These are phyloP conservation scores for Oophaga pumilio DNA, from an alignment of 2,113 vertebrate genomes.

Conservation along the genomic window DNA sequence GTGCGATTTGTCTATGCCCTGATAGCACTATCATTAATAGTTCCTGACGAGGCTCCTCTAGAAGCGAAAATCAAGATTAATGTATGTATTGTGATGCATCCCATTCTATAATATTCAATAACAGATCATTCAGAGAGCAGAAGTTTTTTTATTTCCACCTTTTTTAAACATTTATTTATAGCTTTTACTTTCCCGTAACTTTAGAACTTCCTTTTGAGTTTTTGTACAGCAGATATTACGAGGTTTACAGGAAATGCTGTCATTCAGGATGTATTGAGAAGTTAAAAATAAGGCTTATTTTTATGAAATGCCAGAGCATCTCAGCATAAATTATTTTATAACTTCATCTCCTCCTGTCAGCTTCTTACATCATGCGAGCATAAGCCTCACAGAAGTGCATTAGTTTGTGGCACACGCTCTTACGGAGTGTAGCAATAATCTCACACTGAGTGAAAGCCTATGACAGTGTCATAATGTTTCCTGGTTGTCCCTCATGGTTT, in stretches of 20 bases:
- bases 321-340: slow-evolving; percentile 49
- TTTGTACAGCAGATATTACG: neutral
- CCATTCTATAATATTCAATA: neutral
- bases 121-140: neutral
- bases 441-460: slow-evolving; percentile 47
- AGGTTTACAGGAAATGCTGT: neutral
- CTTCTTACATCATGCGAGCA: slow-evolving; percentile 19
- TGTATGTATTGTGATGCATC: neutral
- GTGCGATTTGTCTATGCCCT: no score
- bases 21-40: neutral
- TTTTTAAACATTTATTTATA: neutral
- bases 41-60: neutral
- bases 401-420: slow-evolving; percentile 40
- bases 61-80: neutral
- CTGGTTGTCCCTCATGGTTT: slow-evolving; percentile 37
- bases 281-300: slow-evolving; percentile 43
- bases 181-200: neutral
- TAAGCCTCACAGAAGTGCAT: slow-evolving; percentile 39
- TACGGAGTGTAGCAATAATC: slow-evolving; percentile 26
- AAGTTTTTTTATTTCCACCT: no score
- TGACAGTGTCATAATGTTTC: slow-evolving; percentile 27
- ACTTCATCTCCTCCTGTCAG: slow-evolving; percentile 24
- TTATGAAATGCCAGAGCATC: slow-evolving; percentile 25
- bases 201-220: neutral
- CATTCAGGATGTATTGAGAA: neutral